phyloP scores from a whole-genome alignment of 2,797 vertebrate genomes.

The Clarias fuscus region DNA sequence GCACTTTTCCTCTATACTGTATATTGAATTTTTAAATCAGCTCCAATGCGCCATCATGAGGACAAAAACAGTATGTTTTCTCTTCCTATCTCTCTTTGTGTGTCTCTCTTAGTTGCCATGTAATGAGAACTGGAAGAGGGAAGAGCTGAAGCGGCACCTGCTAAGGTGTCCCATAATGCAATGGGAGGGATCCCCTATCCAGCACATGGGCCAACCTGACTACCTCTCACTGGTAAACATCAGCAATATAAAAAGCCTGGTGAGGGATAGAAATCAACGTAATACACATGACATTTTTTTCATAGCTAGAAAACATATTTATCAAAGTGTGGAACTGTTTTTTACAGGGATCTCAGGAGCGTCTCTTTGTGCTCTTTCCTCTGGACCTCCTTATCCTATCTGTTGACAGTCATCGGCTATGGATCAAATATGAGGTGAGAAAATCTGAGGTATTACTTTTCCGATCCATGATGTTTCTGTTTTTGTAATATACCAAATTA shows the following conservation, averaged over 20 bases:
- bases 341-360: slow-evolving; percentile 73
- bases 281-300: neutral
- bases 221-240: slow-evolving; percentile 75
- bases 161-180: slow-evolving; percentile 72
- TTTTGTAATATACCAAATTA: neutral
- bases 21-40: neutral
- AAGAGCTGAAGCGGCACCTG: slow-evolving; percentile 74
- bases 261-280: slow-evolving; percentile 44
- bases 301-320: neutral
- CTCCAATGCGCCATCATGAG: slow-evolving; percentile 31
- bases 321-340: slow-evolving; percentile 25
- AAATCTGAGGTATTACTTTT: neutral
- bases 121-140: slow-evolving; percentile 80
- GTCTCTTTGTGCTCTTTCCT: slow-evolving; percentile 80
- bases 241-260: slow-evolving; percentile 70
- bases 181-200: slow-evolving; percentile 81
- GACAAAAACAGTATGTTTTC: neutral
- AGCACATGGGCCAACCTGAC: slow-evolving; percentile 77
- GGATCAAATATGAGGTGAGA: slow-evolving; percentile 78
- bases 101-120: slow-evolving; percentile 74
- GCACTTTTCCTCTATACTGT: neutral
- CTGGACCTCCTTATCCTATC: slow-evolving; percentile 81
- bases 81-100: neutral
- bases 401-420: slow-evolving; percentile 70
- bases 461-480: neutral